Conservation (phyloP, 2,113 vertebrate species). For the Ia io region DNA sequence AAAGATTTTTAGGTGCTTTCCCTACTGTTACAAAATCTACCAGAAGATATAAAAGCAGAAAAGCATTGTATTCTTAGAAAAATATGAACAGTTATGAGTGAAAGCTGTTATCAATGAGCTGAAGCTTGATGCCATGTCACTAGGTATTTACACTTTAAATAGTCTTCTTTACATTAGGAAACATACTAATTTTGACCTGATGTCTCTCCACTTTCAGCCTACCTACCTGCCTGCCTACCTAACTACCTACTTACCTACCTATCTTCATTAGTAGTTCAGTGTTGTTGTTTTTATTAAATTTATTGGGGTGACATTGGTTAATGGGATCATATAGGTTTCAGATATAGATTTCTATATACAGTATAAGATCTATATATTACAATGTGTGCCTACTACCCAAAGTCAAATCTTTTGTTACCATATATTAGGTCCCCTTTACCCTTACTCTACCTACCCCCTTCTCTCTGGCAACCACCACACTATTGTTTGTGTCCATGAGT, state of each 20-base stretch:
- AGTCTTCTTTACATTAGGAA: neutral
- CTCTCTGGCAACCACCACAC: neutral
- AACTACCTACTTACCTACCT: neutral
- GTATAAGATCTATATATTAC: neutral
- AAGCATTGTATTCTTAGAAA: neutral
- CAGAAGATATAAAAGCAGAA: neutral
- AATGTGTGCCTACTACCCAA: neutral
- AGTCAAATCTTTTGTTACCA: neutral
- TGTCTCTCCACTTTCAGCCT: neutral
- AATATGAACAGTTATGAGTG: neutral
- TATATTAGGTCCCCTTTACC: neutral
- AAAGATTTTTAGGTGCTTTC: neutral
- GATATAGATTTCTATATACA: neutral
- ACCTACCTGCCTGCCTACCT: neutral
- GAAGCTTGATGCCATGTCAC: neutral
- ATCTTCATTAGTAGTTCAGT: neutral
- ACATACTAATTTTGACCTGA: neutral
- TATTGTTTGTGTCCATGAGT: neutral
- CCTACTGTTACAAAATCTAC: neutral
- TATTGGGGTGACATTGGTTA: neutral
- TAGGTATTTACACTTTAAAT: neutral
- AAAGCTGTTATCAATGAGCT: neutral
- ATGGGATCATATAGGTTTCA: neutral
- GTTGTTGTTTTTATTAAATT: neutral
- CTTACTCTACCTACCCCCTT: neutral